phyloP scores from a whole-genome alignment of 2,888 invertebrate species.

The Macaria notata region DNA sequence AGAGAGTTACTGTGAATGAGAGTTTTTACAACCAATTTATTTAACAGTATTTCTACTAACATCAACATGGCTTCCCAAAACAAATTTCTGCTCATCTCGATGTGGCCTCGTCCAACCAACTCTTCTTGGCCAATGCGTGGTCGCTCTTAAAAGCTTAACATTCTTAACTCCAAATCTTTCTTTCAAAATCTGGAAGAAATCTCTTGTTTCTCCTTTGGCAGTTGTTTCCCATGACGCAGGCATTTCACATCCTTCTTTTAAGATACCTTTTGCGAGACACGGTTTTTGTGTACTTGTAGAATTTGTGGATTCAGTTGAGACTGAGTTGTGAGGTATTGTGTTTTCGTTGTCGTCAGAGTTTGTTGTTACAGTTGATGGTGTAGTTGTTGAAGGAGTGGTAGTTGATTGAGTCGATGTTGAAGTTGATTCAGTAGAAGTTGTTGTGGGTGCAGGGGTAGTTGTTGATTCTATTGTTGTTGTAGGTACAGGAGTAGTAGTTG shows the following conservation, averaged over 20 bases:
- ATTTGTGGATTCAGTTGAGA: not conserved
- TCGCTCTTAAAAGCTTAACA: conserved; percentile 48
- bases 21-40: too few relatives aligned
- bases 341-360: conserved; percentile 16
- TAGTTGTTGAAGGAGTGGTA: not conserved
- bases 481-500: not conserved
- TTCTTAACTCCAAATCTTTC: conserved; percentile 50
- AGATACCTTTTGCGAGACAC: not conserved
- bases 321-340: conserved; percentile 11
- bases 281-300: not conserved
- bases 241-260: conserved; percentile 45
- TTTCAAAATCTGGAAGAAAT: conserved; percentile 61
- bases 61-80: conserved; percentile 42
- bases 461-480: not conserved
- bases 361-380: conserved; percentile 4
- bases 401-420: conserved; percentile 4
- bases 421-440: conserved; percentile 12
- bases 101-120: conserved; percentile 12
- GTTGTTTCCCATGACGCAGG: conserved; percentile 70
- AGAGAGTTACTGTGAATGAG: too few relatives aligned
- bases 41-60: not conserved
- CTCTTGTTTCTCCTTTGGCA: conserved; percentile 58
- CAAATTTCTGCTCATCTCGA: conserved; percentile 35
- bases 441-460: not conserved
- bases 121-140: conserved; percentile 50